These are phyloP conservation scores for Lysiphlebus fabarum DNA, from an alignment of 1,140 invertebrate genomes.

Conservation along the genomic window DNA sequence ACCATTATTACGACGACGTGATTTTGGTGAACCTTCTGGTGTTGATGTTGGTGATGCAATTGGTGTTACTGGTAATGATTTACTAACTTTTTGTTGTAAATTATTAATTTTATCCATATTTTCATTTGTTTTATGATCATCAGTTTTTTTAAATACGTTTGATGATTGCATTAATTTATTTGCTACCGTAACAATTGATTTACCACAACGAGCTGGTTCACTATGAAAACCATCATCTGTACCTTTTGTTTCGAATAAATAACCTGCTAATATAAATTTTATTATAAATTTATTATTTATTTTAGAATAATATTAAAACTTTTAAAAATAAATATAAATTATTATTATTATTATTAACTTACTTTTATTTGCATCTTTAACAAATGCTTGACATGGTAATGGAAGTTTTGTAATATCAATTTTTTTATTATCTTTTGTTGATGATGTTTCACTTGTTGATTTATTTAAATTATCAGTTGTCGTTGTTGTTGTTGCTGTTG, in stretches of 20 bases:
- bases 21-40: slow-evolving; percentile 57
- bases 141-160: slow-evolving; percentile 30
- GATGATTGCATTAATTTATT: slow-evolving; percentile 66
- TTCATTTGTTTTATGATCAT: slow-evolving; percentile 3
- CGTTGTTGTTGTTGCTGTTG: slow-evolving; percentile 25
- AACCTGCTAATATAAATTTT: too few relatives aligned
- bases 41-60: slow-evolving; percentile 60
- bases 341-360: too few relatives aligned
- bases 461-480: slow-evolving; percentile 23
- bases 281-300: too few relatives aligned
- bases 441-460: slow-evolving; percentile 25
- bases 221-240: slow-evolving; percentile 70
- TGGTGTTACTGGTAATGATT: slow-evolving; percentile 68
- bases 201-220: slow-evolving; percentile 66
- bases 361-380: slow-evolving; percentile 44
- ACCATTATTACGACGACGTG: slow-evolving; percentile 36
- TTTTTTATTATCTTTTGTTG: slow-evolving; percentile 43
- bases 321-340: too few relatives aligned
- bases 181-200: slow-evolving; percentile 69
- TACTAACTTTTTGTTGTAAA: slow-evolving; percentile 54
- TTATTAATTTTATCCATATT: slow-evolving; percentile 11
- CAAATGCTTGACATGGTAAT: slow-evolving; percentile 64
- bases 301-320: too few relatives aligned
- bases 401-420: slow-evolving; percentile 66
- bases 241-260: slow-evolving; percentile 57